These are phyloP conservation scores for Lanius ludovicianus DNA, from an alignment of 2,113 vertebrate species.

Conservation along the genomic window DNA sequence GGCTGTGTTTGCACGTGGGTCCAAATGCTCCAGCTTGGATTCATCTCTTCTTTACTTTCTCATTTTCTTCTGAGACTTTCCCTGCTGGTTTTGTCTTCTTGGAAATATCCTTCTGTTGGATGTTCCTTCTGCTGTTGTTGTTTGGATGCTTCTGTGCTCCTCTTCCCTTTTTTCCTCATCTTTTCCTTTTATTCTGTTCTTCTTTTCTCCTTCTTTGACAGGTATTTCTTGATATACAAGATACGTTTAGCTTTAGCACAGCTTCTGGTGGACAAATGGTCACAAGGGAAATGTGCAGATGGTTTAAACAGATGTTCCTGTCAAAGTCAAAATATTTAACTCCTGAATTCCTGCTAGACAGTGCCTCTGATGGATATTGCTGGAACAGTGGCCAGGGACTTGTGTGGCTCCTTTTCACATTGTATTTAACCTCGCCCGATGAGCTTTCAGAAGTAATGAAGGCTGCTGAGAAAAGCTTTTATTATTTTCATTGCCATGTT, in stretches of 20 bases:
- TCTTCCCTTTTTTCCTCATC: not conserved
- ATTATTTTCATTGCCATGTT: not conserved
- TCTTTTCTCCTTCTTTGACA: not conserved
- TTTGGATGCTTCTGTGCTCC: not conserved
- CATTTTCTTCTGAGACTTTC: not conserved
- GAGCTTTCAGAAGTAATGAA: not conserved
- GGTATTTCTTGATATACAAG: not conserved
- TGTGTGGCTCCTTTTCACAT: not conserved
- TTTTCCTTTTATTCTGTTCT: not conserved
- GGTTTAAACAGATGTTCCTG: not conserved
- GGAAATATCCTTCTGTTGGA: not conserved
- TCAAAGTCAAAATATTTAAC: not conserved
- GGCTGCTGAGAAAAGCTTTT: not conserved
- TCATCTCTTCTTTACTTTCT: not conserved
- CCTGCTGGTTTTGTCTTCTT: not conserved
- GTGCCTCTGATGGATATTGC: not conserved
- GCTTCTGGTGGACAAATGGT: not conserved
- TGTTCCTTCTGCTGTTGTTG: not conserved
- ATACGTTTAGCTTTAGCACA: not conserved
- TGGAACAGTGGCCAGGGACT: not conserved
- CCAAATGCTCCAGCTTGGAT: not conserved
- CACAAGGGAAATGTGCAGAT: not conserved
- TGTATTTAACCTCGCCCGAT: not conserved
- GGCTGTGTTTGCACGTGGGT: rapidly evolving
- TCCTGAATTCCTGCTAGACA: not conserved